Conservation (phyloP, 2,113 vertebrate species). For the Nothocercus nigrocapillus region DNA sequence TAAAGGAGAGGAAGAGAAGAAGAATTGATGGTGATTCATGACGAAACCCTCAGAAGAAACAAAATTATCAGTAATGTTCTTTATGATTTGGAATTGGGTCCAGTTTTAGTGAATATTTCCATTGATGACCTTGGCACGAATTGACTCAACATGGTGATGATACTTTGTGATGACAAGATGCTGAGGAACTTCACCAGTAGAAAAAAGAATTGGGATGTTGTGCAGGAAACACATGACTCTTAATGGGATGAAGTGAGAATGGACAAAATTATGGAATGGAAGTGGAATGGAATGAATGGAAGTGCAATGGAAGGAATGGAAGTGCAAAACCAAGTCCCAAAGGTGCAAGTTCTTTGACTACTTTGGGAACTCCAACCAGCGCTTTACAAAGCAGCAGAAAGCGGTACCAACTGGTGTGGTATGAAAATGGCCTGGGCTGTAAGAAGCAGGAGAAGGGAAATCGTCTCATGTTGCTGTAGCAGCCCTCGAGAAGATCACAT, state of each 20-base stretch:
- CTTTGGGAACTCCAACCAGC: not conserved
- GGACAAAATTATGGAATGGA: too few relatives aligned
- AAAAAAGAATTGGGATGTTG: not conserved
- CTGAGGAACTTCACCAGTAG: not conserved
- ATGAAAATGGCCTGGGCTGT: not conserved
- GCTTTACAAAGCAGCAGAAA: not conserved
- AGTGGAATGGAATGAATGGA: too few relatives aligned
- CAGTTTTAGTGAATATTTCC: not conserved
- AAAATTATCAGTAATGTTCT: not conserved
- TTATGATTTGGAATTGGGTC: not conserved
- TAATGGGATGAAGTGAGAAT: too few relatives aligned
- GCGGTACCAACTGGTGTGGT: not conserved
- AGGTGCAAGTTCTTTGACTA: not conserved
- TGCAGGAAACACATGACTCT: not conserved
- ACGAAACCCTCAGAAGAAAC: not conserved
- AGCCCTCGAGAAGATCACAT: not conserved
- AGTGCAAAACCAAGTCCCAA: not conserved
- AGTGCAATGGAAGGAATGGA: too few relatives aligned
- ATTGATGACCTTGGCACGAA: not conserved
- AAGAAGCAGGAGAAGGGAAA: not conserved
- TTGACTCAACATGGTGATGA: not conserved
- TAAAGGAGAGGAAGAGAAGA: not conserved
- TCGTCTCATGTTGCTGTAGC: not conserved
- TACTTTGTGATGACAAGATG: fast-evolving
- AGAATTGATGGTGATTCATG: not conserved